Conservation (phyloP, 53 echinoderm and acorn worm species). For the Temnopleurus reevesii region DNA sequence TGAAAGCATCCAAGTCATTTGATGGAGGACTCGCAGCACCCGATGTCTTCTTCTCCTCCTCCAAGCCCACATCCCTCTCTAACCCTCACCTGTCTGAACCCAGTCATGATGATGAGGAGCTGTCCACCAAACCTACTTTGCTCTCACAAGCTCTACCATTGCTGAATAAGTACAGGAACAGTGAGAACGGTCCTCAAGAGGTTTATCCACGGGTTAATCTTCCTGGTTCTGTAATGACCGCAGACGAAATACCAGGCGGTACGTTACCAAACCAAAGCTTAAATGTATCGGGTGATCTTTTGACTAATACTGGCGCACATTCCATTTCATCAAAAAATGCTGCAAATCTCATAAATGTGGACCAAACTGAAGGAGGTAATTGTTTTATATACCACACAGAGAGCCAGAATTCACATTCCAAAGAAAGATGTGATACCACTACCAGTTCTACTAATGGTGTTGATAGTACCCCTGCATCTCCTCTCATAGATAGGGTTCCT, state of each 20-base stretch:
- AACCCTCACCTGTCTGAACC: conserved; percentile 24
- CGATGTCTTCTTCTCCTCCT: conserved; percentile 2
- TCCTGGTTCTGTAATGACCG: background rate
- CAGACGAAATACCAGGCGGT: background rate
- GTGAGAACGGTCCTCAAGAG: background rate
- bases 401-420: background rate
- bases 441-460: background rate
- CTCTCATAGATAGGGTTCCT: background rate
- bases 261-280: background rate
- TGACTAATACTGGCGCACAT: background rate
- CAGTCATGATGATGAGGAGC: background rate
- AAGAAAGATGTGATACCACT: background rate
- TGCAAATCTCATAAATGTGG: too few species aligned
- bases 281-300: background rate
- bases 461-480: background rate
- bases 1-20: conserved; percentile 46
- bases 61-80: conserved; percentile 37
- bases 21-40: conserved; percentile 36
- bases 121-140: background rate
- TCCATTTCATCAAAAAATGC: background rate
- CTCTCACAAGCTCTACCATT: conserved; percentile 44
- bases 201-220: background rate
- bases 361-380: background rate
- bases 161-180: conserved; percentile 20
- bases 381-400: background rate